These are phyloP conservation scores for Corythoichthys intestinalis DNA, from an alignment of 2,113 vertebrate species.

Conservation along the genomic window DNA sequence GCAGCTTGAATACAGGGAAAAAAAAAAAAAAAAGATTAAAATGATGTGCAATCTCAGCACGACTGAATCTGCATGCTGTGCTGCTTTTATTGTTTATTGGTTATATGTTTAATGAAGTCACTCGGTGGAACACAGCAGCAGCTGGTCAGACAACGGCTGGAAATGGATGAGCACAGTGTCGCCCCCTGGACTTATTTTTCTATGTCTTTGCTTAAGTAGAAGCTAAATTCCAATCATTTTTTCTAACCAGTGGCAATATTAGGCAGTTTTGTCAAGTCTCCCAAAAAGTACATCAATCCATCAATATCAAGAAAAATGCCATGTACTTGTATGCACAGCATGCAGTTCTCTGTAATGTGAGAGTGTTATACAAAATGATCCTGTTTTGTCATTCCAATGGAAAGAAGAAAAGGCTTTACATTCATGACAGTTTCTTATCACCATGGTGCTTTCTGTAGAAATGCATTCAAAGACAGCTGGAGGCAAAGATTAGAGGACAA, in stretches of 20 bases:
- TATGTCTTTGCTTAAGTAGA: neutral
- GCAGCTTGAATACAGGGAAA: slow-evolving; percentile 1
- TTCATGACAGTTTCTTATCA: neutral
- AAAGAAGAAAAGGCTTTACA: neutral
- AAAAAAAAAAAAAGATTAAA: neutral
- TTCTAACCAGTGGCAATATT: too few relatives aligned
- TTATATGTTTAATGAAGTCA: slow-evolving; percentile 5
- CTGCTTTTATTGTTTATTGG: neutral
- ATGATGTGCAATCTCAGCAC: neutral
- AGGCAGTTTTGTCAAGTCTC: neutral
- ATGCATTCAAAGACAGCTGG: neutral
- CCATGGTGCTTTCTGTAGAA: neutral
- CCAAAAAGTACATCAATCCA: neutral
- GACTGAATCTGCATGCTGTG: neutral
- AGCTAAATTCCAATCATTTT: neutral
- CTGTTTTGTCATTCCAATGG: neutral
- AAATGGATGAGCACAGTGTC: neutral
- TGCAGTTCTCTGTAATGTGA: too few relatives aligned
- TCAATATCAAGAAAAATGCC: neutral
- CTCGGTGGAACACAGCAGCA: slow-evolving; percentile 3
- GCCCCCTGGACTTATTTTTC: neutral
- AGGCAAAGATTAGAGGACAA: neutral
- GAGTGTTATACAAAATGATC: neutral
- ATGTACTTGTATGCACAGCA: too few relatives aligned
- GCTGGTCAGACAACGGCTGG: slow-evolving; percentile 11